Conservation (phyloP, 37 sponge, comb jelly and placozoan species). For the Bolinopsis microptera region DNA sequence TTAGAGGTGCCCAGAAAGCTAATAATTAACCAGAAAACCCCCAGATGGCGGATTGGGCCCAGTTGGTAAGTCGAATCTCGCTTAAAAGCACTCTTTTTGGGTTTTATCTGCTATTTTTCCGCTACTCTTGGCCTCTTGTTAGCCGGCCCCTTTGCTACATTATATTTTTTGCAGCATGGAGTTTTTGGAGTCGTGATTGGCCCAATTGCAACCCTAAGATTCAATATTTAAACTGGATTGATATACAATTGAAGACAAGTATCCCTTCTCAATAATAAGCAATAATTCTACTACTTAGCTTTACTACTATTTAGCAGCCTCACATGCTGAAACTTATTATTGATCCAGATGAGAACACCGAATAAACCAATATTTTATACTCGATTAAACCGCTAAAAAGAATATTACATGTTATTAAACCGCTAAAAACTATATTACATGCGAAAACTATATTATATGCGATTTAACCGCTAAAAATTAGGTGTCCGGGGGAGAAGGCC, state of each 20-base stretch:
- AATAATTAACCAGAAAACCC: neutral
- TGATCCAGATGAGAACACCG: no score
- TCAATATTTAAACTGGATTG: neutral
- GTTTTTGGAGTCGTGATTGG: neutral
- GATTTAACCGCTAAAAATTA: neutral
- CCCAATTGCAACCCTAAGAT: neutral
- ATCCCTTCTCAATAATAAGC: no score
- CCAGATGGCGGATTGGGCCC: conserved; percentile 40
- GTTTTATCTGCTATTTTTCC: neutral
- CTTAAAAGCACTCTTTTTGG: conserved; percentile 6
- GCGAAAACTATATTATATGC: neutral
- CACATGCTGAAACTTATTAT: no score
- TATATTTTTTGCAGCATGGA: neutral
- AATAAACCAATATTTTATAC: no score
- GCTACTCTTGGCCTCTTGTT: neutral
- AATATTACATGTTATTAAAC: no score
- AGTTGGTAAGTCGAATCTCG: conserved; percentile 6
- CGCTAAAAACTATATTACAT: no score
- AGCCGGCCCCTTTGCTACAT: neutral
- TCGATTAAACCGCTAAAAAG: no score
- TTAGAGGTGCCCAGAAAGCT: no score
- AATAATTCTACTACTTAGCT: no score
- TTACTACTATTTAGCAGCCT: no score
- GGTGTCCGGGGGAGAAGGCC: neutral
- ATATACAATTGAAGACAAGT: no score